Conservation (phyloP, 2,888 invertebrate genomes). For the Euzetes globulus region DNA sequence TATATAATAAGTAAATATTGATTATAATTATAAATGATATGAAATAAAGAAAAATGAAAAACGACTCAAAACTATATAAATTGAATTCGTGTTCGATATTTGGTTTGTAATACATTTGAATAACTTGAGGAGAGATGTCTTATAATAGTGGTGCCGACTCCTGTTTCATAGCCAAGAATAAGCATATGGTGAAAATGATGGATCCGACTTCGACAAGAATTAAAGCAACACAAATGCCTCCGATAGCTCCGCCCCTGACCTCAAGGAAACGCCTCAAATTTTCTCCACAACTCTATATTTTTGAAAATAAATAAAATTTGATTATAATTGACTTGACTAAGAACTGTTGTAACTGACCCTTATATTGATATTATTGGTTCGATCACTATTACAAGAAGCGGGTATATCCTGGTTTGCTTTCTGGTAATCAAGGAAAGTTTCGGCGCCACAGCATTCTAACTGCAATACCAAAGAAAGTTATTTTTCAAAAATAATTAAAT, state of each 20-base stretch:
- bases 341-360: slow-evolving; percentile 40
- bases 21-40: no score
- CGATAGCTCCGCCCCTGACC: slow-evolving; percentile 71
- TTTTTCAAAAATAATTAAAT: no score
- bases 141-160: not conserved
- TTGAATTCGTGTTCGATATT: no score
- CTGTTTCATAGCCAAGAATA: slow-evolving; percentile 35
- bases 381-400: slow-evolving; percentile 45
- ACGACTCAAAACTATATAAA: no score
- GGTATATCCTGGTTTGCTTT: slow-evolving; percentile 57
- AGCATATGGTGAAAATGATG: slow-evolving; percentile 38
- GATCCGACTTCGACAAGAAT: slow-evolving; percentile 61
- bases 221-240: slow-evolving; percentile 66
- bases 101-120: no score
- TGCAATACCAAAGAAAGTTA: slow-evolving; percentile 45
- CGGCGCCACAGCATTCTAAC: slow-evolving; percentile 85
- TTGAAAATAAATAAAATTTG: not conserved
- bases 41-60: no score
- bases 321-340: not conserved
- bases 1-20: no score
- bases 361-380: slow-evolving; percentile 43
- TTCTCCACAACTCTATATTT: slow-evolving; percentile 63
- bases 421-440: slow-evolving; percentile 70
- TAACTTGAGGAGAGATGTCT: not conserved
- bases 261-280: slow-evolving; percentile 82